Percentiles rank a stretch among this genome's conserved stretches.
Evolutionary conservation across 2,888 invertebrate species (phyloP).

Genomic region (Cataglyphis livida): DNA sequence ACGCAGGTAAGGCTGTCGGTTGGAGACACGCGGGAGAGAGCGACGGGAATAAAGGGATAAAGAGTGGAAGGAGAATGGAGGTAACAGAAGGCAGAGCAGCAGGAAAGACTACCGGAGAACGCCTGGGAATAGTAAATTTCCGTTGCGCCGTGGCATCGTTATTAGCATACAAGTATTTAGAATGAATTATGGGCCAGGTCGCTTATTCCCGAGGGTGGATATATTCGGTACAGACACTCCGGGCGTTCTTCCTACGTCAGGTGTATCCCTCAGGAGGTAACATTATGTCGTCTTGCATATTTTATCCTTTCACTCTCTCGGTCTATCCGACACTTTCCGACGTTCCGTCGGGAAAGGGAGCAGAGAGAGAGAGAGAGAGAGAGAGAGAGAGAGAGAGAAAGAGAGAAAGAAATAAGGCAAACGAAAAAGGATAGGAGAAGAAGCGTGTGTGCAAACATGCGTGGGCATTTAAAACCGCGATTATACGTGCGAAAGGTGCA

Average conservation of each 20-base stretch:
- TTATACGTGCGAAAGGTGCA: slow-evolving; percentile 36
- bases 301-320: slow-evolving; percentile 68
- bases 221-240: slow-evolving; percentile 69
- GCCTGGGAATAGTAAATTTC: slow-evolving; percentile 80
- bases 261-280: slow-evolving; percentile 78
- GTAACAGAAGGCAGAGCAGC: slow-evolving; percentile 17
- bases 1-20: slow-evolving; percentile 42
- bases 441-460: slow-evolving; percentile 34
- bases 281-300: slow-evolving; percentile 77
- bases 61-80: slow-evolving; percentile 33
- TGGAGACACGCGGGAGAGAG: slow-evolving; percentile 37
- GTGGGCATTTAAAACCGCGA: slow-evolving; percentile 50
- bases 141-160: slow-evolving; percentile 75
- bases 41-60: slow-evolving; percentile 43
- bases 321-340: slow-evolving; percentile 46
- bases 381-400: not conserved
- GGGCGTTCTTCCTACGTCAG: slow-evolving; percentile 72
- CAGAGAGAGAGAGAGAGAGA: not conserved
- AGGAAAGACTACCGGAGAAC: slow-evolving; percentile 59
- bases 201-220: slow-evolving; percentile 76
- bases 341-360: slow-evolving; percentile 23
- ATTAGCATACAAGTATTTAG: slow-evolving; percentile 84
- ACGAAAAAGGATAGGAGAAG: not conserved
- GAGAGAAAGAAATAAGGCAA: too few species aligned
- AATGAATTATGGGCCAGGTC: slow-evolving; percentile 81